Evolutionary conservation across 2,113 vertebrate species (phyloP).

Genomic region (Hipposideros armiger): DNA sequence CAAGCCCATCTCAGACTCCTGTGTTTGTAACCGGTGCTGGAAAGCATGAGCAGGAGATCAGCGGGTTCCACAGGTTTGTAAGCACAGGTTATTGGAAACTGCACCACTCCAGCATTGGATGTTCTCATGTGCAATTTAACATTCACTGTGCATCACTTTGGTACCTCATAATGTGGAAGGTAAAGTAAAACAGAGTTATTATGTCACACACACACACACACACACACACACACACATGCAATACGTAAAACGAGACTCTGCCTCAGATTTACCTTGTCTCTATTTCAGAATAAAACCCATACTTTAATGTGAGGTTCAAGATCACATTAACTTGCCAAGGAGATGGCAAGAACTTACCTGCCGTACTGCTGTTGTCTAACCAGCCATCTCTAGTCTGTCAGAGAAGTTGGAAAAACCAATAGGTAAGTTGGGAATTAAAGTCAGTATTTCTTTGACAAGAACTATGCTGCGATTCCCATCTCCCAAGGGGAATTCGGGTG

Average conservation of each 20-base stretch:
- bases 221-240: neutral
- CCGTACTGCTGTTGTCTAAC: neutral
- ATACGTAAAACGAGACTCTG: neutral
- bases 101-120: neutral
- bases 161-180: neutral
- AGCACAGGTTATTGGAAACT: neutral
- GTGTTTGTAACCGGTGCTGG: neutral
- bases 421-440: constrained; percentile 22
- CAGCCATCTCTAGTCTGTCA: neutral
- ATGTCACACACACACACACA: neutral
- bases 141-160: neutral
- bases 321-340: neutral
- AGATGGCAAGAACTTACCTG: neutral
- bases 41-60: neutral
- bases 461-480: neutral
- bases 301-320: constrained; percentile 36
- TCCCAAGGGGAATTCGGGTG: neutral
- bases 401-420: neutral
- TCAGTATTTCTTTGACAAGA: constrained; percentile 19
- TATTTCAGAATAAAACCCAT: neutral
- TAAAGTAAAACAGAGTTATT: neutral
- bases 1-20: neutral
- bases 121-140: neutral
- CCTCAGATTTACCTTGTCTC: neutral
- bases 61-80: neutral